A percentile compares a stretch with the other conserved stretches of the same genome.
These are phyloP conservation scores for Synanthedon formicaeformis DNA, from an alignment of 2,888 invertebrate genomes.

Conservation along the genomic window DNA sequence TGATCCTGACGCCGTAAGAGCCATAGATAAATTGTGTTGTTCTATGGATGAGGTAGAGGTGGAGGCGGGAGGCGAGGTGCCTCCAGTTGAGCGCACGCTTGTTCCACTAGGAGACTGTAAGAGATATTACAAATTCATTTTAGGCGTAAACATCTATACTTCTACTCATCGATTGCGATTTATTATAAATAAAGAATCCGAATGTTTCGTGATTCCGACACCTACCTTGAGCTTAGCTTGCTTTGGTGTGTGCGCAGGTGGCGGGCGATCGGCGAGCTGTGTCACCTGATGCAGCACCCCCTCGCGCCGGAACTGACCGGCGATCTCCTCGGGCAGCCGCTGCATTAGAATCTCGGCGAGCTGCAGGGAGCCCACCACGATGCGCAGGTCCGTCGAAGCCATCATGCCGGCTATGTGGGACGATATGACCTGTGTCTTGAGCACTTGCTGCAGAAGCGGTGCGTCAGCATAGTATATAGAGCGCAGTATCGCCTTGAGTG, in stretches of 20 bases:
- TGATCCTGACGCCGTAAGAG: constrained; percentile 58
- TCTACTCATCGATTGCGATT: no score
- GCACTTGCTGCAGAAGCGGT: constrained; percentile 82
- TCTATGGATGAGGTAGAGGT: constrained; percentile 64
- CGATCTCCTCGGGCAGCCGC: constrained; percentile 95
- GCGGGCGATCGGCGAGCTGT: constrained; percentile 32
- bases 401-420: constrained; percentile 99
- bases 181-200: no score
- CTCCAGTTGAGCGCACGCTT: constrained; percentile 52
- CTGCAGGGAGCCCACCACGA: constrained; percentile 96
- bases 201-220: neutral
- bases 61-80: constrained; percentile 54
- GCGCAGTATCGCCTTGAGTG: constrained; percentile 92
- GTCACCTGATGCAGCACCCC: constrained; percentile 94
- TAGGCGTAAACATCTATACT: neutral
- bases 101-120: constrained; percentile 53
- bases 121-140: no score
- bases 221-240: constrained; percentile 54
- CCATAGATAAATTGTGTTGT: constrained; percentile 50
- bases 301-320: constrained; percentile 94
- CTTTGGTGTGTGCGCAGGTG: constrained; percentile 56
- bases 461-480: constrained; percentile 96
- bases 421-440: constrained; percentile 82
- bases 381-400: constrained; percentile 95
- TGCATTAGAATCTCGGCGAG: constrained; percentile 97